phyloP scores from a whole-genome alignment of 1,140 invertebrate genomes.

The Fopius arisanus region DNA sequence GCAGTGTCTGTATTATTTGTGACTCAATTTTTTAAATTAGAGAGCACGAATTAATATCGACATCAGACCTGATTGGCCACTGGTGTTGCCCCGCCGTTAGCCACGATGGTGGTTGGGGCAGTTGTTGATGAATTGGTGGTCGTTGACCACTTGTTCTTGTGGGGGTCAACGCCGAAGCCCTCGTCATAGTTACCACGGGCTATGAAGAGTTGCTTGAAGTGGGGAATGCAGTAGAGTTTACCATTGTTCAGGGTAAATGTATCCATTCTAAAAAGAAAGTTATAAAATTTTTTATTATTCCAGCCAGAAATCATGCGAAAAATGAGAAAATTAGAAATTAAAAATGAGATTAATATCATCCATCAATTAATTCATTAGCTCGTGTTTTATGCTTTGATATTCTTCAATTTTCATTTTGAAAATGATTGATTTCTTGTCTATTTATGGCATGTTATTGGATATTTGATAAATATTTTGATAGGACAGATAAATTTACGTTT shows the following conservation, averaged over 20 bases:
- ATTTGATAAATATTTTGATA: no score
- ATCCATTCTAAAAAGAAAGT: slow-evolving; percentile 72
- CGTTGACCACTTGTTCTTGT: slow-evolving; percentile 70
- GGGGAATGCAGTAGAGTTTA: slow-evolving; percentile 79
- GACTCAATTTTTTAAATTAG: not conserved
- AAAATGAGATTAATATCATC: not conserved
- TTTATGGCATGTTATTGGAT: no score
- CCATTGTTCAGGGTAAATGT: slow-evolving; percentile 80
- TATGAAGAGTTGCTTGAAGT: slow-evolving; percentile 84
- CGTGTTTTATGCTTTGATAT: no score
- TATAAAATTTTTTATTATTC: not conserved
- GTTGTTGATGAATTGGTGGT: slow-evolving; percentile 42
- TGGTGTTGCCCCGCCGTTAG: slow-evolving; percentile 45
- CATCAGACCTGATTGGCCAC: slow-evolving; percentile 6
- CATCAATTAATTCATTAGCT: not conserved
- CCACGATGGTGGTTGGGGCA: slow-evolving; percentile 50
- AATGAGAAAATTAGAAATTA: not conserved
- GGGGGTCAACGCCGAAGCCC: slow-evolving; percentile 74
- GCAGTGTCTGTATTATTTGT: not conserved
- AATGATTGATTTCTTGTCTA: no score
- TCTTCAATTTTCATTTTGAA: no score
- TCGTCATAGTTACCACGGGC: slow-evolving; percentile 88
- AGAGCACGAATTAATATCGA: not conserved
- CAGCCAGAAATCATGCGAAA: not conserved
- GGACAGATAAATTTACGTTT: no score